Conservation (phyloP, 2,113 vertebrate species). For the Neopipo cinnamomea region DNA sequence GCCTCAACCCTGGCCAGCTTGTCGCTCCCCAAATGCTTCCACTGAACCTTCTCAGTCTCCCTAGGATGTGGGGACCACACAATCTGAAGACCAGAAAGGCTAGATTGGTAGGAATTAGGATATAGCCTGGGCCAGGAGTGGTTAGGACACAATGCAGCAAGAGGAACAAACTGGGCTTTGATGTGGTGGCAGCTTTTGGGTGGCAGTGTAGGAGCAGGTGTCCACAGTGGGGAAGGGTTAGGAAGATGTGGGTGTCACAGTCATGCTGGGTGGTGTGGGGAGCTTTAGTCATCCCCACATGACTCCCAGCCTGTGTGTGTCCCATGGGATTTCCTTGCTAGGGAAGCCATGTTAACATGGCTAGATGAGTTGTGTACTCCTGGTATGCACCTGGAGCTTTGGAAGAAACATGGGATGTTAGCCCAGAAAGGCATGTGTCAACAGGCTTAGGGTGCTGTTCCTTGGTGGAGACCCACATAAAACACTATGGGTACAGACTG, state of each 20-base stretch:
- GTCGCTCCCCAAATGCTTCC: background rate
- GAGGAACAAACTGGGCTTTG: background rate
- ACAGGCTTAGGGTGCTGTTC: background rate
- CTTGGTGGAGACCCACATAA: background rate
- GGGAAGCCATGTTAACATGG: background rate
- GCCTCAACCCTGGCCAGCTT: background rate
- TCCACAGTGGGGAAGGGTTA: background rate
- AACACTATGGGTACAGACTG: background rate
- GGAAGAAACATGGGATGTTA: background rate
- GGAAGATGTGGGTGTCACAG: background rate
- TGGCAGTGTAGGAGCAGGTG: background rate
- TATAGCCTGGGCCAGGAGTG: background rate
- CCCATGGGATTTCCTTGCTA: background rate
- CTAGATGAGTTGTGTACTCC: background rate
- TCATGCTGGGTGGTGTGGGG: background rate
- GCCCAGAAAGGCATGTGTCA: fast-evolving
- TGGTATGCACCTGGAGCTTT: background rate
- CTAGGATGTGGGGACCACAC: background rate
- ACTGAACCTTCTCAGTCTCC: fast-evolving
- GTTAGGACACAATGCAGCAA: background rate
- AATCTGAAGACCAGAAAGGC: background rate
- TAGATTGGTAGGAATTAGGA: background rate
- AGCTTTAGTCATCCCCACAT: background rate
- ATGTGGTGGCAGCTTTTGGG: background rate
- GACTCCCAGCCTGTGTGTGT: background rate